A percentile compares a stretch with the other conserved stretches of the same genome.
These are phyloP conservation scores for Tiliacea citrago DNA, from an alignment of 2,888 invertebrate species.

Conservation along the genomic window DNA sequence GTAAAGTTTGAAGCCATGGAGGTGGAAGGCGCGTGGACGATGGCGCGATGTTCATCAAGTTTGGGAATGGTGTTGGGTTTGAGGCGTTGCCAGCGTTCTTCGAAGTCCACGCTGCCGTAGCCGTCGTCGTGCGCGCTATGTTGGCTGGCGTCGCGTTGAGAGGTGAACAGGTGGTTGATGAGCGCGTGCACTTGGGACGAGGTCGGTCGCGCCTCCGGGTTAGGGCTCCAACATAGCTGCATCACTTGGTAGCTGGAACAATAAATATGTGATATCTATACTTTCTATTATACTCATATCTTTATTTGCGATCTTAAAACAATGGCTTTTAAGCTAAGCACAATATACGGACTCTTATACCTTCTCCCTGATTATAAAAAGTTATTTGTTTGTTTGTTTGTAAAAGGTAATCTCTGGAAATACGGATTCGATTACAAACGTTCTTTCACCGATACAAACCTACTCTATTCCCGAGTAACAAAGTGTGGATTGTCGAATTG, in stretches of 20 bases:
- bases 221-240: slow-evolving; percentile 92
- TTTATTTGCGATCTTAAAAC: background rate
- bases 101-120: slow-evolving; percentile 90
- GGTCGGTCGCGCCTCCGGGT: slow-evolving; percentile 77
- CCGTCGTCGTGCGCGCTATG: slow-evolving; percentile 70
- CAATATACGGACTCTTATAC: background rate
- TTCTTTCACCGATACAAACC: too few relatives aligned
- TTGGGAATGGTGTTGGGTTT: slow-evolving; percentile 92
- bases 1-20: slow-evolving; percentile 80
- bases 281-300: background rate
- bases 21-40: slow-evolving; percentile 84
- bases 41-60: slow-evolving; percentile 89
- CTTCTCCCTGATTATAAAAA: background rate
- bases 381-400: background rate
- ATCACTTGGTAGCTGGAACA: slow-evolving; percentile 92
- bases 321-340: background rate
- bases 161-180: slow-evolving; percentile 82
- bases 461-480: background rate
- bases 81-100: slow-evolving; percentile 93
- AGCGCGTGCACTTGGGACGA: slow-evolving; percentile 85
- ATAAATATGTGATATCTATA: slow-evolving; percentile 4
- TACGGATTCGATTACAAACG: too few relatives aligned
- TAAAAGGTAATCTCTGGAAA: background rate
- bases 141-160: slow-evolving; percentile 73
- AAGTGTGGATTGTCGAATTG: too few relatives aligned